These are phyloP conservation scores for Eristalis tenax DNA, from an alignment of 2,888 invertebrate genomes.

Conservation along the genomic window DNA sequence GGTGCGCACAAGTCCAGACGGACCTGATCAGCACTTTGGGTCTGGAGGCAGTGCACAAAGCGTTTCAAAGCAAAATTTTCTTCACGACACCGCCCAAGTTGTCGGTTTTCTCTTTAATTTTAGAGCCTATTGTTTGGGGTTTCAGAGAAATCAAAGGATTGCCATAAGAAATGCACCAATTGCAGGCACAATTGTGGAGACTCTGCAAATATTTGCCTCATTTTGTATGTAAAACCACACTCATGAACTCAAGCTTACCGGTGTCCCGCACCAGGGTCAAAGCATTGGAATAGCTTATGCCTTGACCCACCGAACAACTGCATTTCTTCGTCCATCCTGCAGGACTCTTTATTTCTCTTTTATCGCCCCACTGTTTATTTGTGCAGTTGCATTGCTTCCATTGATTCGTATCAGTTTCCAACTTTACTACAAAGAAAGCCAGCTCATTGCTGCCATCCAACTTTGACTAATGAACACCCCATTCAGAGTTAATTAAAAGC, in stretches of 20 bases:
- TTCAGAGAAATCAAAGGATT: too few relatives aligned
- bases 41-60: too few relatives aligned
- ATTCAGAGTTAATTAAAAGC: slow-evolving; percentile 44
- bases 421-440: not conserved
- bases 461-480: slow-evolving; percentile 3
- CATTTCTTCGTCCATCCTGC: not conserved
- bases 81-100: too few relatives aligned
- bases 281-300: too few relatives aligned
- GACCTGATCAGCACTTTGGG: too few relatives aligned
- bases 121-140: too few relatives aligned
- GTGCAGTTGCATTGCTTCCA: not conserved
- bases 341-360: not conserved
- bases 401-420: not conserved
- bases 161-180: not conserved
- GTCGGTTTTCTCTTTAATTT: too few relatives aligned
- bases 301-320: too few relatives aligned
- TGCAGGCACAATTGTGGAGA: not conserved
- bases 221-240: not conserved
- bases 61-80: too few relatives aligned
- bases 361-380: not conserved
- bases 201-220: not conserved
- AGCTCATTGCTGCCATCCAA: not conserved
- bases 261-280: not conserved
- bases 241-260: not conserved
- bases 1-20: too few relatives aligned